Conservation (phyloP, 2,888 invertebrate genomes). For the Troides aeacus region DNA sequence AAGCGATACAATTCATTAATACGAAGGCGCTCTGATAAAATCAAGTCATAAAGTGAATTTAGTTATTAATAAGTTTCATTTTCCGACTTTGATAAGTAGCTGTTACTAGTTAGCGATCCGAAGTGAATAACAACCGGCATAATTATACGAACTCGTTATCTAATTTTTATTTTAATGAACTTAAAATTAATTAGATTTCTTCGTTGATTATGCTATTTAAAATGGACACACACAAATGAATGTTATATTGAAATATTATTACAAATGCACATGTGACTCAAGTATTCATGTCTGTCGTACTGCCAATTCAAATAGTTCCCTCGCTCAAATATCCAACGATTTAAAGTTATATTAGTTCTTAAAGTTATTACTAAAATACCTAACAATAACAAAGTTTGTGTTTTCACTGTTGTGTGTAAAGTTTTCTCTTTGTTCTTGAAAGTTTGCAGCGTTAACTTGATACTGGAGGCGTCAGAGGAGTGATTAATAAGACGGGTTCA, state of each 20-base stretch:
- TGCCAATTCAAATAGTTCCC: background rate
- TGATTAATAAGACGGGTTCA: conserved; percentile 66
- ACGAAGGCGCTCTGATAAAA: conserved; percentile 1
- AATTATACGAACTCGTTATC: background rate
- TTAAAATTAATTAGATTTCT: background rate
- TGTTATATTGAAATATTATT: no score
- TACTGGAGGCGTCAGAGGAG: conserved; percentile 44
- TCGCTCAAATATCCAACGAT: background rate
- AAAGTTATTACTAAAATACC: background rate
- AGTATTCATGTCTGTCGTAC: background rate
- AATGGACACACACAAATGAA: no score
- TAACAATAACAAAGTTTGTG: background rate
- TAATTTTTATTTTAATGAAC: background rate
- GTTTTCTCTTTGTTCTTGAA: conserved; percentile 10
- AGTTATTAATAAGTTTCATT: conserved; percentile 1
- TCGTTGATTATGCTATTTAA: background rate
- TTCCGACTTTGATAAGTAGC: background rate
- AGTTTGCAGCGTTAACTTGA: conserved; percentile 13
- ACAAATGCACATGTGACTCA: no score
- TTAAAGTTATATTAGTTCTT: background rate
- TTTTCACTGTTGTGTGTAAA: conserved; percentile 3
- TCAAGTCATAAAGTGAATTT: conserved; percentile 1
- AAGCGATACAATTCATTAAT: conserved; percentile 1
- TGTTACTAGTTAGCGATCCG: background rate
- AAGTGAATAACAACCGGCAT: background rate